These are phyloP conservation scores for Mythimna pallens DNA, from an alignment of 2,888 invertebrate species.

Conservation along the genomic window DNA sequence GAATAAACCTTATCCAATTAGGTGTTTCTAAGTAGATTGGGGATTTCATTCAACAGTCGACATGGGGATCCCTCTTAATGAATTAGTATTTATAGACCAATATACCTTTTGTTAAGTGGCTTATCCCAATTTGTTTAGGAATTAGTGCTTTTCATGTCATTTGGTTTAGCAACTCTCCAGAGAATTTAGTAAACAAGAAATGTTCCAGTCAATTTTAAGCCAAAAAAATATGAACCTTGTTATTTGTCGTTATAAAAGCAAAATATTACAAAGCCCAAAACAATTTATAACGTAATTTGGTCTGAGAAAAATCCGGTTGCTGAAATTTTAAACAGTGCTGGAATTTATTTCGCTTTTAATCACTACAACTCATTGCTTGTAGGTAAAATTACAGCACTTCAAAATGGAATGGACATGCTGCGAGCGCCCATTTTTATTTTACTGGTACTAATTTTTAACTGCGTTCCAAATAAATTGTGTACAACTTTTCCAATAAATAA, in stretches of 20 bases:
- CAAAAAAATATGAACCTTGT: neutral
- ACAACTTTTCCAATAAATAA: slow-evolving; percentile 13
- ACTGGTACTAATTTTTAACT: neutral
- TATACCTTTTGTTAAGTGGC: slow-evolving; percentile 23
- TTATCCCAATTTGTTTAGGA: neutral
- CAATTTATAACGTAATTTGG: neutral
- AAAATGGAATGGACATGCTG: slow-evolving; percentile 1
- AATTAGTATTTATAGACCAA: slow-evolving; percentile 50
- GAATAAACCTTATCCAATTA: slow-evolving; percentile 35
- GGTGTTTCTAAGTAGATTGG: slow-evolving; percentile 24
- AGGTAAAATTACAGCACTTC: neutral
- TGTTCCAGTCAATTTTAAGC: neutral
- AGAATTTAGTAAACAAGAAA: too few relatives aligned
- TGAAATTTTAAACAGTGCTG: neutral
- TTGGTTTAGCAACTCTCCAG: neutral
- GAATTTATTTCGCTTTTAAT: neutral
- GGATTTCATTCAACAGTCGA: slow-evolving; percentile 19
- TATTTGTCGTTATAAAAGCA: neutral
- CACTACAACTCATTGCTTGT: slow-evolving; percentile 2
- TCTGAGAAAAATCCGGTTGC: neutral
- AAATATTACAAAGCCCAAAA: neutral
- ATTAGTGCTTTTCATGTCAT: neutral
- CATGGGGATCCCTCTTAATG: slow-evolving; percentile 35
- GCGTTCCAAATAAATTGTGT: neutral
- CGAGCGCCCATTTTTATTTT: slow-evolving; percentile 8